These are phyloP conservation scores for Amia ocellicauda DNA, from an alignment of 2,113 vertebrate genomes.

Conservation along the genomic window DNA sequence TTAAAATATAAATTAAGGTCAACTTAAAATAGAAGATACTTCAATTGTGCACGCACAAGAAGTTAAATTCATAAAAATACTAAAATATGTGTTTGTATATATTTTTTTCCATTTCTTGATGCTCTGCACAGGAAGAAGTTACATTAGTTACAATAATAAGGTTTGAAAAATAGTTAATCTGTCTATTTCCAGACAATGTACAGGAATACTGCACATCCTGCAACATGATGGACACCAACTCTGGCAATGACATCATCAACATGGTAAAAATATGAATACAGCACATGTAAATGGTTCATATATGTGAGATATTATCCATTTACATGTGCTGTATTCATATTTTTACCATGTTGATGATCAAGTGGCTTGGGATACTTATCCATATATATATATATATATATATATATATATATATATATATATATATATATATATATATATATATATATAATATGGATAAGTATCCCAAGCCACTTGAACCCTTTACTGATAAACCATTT, in stretches of 20 bases:
- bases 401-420: no score
- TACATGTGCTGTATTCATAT: neutral
- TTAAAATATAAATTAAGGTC: neutral
- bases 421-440: no score
- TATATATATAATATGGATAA: no score
- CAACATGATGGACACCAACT: neutral
- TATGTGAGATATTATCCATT: no score
- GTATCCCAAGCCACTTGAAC: no score
- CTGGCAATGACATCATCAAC: neutral
- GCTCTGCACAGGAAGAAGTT: neutral
- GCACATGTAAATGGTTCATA: no score
- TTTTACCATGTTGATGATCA: neutral
- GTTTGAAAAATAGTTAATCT: neutral
- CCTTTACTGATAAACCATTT: no score
- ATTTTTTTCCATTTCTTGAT: neutral
- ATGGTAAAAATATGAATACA: neutral
- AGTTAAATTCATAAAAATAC: neutral
- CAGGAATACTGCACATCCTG: neutral
- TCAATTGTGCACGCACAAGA: neutral
- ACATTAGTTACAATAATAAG: neutral
- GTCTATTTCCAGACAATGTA: neutral
- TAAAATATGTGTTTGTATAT: neutral
- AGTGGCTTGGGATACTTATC: no score
- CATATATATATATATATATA: no score
- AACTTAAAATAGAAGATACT: no score